Conservation (phyloP, 2,113 vertebrate species). For the Antechinus stuartii region DNA sequence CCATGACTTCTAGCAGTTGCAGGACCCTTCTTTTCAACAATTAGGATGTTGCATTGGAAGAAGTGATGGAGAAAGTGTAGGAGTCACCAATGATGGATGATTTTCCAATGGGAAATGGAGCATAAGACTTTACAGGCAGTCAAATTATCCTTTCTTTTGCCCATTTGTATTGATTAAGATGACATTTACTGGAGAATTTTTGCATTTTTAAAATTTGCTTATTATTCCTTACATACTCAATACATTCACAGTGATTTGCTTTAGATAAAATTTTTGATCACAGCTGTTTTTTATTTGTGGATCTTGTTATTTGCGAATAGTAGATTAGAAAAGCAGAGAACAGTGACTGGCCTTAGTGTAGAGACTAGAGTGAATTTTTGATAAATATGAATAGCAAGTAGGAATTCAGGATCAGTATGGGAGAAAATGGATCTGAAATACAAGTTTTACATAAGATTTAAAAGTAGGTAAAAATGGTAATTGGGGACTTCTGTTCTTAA, state of each 20-base stretch:
- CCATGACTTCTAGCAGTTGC: background rate
- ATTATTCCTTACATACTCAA: background rate
- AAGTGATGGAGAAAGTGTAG: background rate
- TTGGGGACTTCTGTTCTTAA: background rate
- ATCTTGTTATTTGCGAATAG: background rate
- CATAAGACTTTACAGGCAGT: background rate
- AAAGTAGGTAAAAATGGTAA: background rate
- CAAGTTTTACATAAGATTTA: background rate
- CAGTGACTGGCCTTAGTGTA: background rate
- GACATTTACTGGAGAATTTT: background rate
- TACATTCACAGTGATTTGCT: background rate
- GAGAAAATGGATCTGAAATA: background rate
- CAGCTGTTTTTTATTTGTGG: background rate
- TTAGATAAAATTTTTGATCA: background rate
- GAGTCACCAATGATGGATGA: background rate
- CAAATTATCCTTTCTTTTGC: too few species aligned
- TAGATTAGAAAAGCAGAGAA: background rate
- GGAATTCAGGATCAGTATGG: background rate
- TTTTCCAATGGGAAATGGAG: background rate
- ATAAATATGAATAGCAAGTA: background rate
- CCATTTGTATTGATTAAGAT: background rate
- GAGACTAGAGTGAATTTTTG: background rate
- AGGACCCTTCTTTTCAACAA: background rate
- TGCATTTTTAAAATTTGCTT: background rate
- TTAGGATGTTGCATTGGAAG: background rate